Evolutionary conservation across 2,888 invertebrate genomes (phyloP), one percentile per base, ranked within the genome.

Genomic region (Lampropteryx suffumata): DNA sequence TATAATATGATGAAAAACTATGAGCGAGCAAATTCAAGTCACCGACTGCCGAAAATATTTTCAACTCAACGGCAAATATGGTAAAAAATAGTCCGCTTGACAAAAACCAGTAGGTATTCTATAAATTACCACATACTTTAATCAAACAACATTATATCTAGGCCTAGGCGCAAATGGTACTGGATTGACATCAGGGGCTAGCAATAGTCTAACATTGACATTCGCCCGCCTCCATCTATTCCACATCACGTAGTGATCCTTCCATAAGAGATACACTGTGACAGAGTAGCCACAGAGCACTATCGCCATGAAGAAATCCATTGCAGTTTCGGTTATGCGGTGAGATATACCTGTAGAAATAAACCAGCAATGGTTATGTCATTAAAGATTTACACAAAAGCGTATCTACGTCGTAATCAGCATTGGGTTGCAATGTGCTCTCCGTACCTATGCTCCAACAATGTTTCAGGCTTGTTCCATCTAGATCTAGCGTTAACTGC

Each of bases 161-260:
- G 76, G 63, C 56, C 85, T 71, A 37, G 86, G 89, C 8, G 83
- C 81, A 41, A 86, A 88, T 4, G 86, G 88, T 42, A 87, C 86
- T 1, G 87, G 90, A 44, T 86, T 82, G 0, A 88, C 68, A 51
- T 91, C 91, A 1, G 92, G 91, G 1, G 91, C 85, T 62, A 93
- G 76, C 11, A 93, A 74, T 10, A 94, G 77, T 36, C 92, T 86
- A 33, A 94, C 92, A 67, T 94, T 92, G 12, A 94, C 92, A 28
- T 93, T 92, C 41, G 91, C 91, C 27, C 91, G 90, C 79, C 94
- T 91, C 94, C 94, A 94, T 33, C 92, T 86, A 69, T 93, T 94
- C 94, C 94, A 94, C 65, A 93, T 93, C 10, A 92, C 84, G 63
- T 93, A 89, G 63, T 94, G 94, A 65, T 94, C 94, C 73, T 92